Evolutionary conservation across 2,888 invertebrate genomes (phyloP), one percentile per base, ranked within the genome.

Genomic region (Scrobipalpa costella): DNA sequence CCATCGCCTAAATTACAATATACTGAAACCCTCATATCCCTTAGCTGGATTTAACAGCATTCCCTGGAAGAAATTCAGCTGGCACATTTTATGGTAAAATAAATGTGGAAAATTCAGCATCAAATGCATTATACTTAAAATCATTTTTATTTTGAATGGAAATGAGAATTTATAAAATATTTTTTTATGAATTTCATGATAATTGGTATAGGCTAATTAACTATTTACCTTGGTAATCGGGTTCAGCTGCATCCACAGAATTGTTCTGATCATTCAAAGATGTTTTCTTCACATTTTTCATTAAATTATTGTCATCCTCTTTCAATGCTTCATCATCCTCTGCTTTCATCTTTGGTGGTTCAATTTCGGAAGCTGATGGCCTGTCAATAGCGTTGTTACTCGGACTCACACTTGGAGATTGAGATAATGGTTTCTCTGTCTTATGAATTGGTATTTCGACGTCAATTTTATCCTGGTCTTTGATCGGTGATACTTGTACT

Each of bases 301-400:
- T 3, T 3, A 15, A n/a, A 44, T 6, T 44, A 40, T 9, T 44
- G 44, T 44, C 5, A n/a, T 15, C 44, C 6, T 7, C n/a, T 15
- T 44, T 15, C 5, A 15, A 15, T 44, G 44, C 5, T 15, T n/a
- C 44, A 44, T 44, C 44, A 44, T 79, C 21, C 64, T 71, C 69
- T 64, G 65, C 62, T 65, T 71, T 67, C 47, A 69, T 63, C 0
- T 65, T 59, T 9, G 68, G 69, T 17, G 60, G 66, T 15, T 57
- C 38, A 55, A 69, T 64, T 47, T 36, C 61, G 52, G 69, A 67
- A 33, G 67, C 63, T 7, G 59, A 52, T 11, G 50, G 63, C 7
- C 34, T 50, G 0, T 63, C 58, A 1, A 58, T 38, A 17, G 11
- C 59, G 17, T 49, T 38, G 15, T 27, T 27, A 27, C 38, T 50